Percentiles rank a stretch among this genome's conserved stretches.
phyloP scores from a whole-genome alignment of 2,797 vertebrate genomes.

The Coregonus ussuriensis region DNA sequence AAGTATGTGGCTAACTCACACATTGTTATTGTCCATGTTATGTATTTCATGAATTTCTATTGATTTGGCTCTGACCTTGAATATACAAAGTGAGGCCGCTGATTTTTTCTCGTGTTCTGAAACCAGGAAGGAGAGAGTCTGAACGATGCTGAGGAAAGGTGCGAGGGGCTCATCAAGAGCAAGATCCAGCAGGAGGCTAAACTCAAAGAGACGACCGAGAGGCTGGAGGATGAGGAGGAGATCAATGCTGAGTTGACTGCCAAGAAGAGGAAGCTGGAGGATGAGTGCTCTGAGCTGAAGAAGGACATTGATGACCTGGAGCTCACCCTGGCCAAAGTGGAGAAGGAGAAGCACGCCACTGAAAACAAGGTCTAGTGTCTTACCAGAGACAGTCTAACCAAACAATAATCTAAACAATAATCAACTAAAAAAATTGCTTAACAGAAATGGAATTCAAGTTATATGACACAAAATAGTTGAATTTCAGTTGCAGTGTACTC shows the following conservation, averaged over 20 bases:
- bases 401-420: background rate
- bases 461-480: too few species aligned
- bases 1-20: too few species aligned
- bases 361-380: slow-evolving; percentile 45
- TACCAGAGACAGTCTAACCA: background rate
- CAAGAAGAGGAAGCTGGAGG: slow-evolving; percentile 1
- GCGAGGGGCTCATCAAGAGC: background rate
- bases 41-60: background rate
- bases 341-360: slow-evolving; percentile 50
- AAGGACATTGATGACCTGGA: too few species aligned
- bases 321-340: background rate
- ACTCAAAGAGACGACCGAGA: slow-evolving; percentile 5
- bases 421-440: background rate
- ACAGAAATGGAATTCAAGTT: too few species aligned
- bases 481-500: too few species aligned
- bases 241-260: background rate
- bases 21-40: too few species aligned
- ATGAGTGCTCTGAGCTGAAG: background rate
- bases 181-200: slow-evolving; percentile 1
- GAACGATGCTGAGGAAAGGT: slow-evolving; percentile 2
- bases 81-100: too few species aligned
- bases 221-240: slow-evolving; percentile 4
- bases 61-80: background rate
- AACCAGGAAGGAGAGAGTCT: background rate
- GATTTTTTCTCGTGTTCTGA: too few species aligned